Conservation (phyloP, 2,113 vertebrate species). For the Gorsachius goisagi region DNA sequence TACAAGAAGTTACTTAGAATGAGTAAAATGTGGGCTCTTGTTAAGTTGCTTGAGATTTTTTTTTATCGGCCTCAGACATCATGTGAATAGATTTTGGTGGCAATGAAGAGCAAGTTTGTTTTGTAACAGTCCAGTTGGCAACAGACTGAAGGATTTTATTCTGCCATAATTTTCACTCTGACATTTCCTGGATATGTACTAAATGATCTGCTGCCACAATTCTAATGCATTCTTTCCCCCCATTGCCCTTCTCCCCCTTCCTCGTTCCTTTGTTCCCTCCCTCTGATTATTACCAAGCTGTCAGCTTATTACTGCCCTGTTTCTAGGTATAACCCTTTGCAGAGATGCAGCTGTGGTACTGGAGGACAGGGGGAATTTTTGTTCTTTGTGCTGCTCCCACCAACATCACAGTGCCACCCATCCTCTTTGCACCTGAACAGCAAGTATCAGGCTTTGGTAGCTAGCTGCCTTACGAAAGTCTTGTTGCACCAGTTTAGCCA, state of each 20-base stretch:
- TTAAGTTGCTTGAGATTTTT: not conserved
- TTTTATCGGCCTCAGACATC: not conserved
- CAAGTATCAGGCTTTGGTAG: not conserved
- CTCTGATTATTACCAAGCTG: not conserved
- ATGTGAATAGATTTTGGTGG: not conserved
- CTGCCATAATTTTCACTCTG: not conserved
- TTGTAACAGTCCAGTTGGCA: not conserved
- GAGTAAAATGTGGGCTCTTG: not conserved
- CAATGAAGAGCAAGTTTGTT: not conserved
- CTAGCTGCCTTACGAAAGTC: not conserved
- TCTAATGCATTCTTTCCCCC: not conserved
- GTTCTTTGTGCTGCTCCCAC: not conserved
- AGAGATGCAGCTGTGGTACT: not conserved
- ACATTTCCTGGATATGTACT: not conserved
- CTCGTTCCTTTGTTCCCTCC: not conserved
- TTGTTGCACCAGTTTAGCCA: not conserved
- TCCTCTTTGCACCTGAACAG: not conserved
- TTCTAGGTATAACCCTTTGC: not conserved
- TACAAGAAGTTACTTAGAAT: not conserved
- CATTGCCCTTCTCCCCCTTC: accelerated
- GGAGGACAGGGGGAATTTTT: not conserved
- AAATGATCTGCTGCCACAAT: not conserved
- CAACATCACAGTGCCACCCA: not conserved
- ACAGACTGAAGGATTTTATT: not conserved
- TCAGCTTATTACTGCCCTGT: not conserved